Percentiles rank a stretch among this genome's conserved stretches.
phyloP scores from a whole-genome alignment of 1,140 invertebrate species.

The Bradysia coprophila region DNA sequence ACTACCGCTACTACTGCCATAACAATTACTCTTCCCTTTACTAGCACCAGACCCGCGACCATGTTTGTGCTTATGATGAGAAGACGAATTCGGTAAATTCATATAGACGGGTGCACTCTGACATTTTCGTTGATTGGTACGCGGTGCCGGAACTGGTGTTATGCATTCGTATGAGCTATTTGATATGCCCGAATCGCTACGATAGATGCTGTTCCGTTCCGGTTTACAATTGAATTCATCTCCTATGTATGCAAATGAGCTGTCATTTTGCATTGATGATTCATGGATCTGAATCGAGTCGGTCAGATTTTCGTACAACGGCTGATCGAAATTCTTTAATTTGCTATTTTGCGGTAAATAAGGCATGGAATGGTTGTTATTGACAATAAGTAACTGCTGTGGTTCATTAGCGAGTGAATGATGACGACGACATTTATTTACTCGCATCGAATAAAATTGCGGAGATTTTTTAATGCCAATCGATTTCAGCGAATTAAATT shows the following conservation, averaged over 20 bases:
- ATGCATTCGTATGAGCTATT: constrained; percentile 21
- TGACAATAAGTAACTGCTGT: not conserved
- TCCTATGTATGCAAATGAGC: constrained; percentile 5
- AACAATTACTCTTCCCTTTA: not conserved
- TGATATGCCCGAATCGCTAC: constrained; percentile 23
- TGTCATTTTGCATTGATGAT: not conserved
- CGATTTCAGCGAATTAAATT: constrained; percentile 20
- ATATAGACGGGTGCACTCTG: constrained; percentile 1
- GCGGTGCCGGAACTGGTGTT: constrained; percentile 7
- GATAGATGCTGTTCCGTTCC: constrained; percentile 19
- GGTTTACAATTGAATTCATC: constrained; percentile 10
- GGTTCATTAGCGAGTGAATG: constrained; percentile 14
- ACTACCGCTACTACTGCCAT: not conserved
- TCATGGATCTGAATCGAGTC: constrained; percentile 28
- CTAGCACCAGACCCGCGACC: no score
- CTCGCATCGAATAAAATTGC: constrained; percentile 1
- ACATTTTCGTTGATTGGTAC: constrained; percentile 1
- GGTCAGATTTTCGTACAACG: constrained; percentile 27
- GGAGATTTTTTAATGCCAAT: constrained; percentile 5
- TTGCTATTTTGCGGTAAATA: not conserved
- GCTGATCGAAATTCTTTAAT: constrained; percentile 13
- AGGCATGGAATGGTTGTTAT: not conserved
- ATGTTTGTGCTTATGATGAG: not conserved
- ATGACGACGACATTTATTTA: constrained; percentile 16
- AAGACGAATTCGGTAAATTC: not conserved